phyloP scores from a whole-genome alignment of 2,113 vertebrate genomes.

The Chamaetylas fuelleborni region DNA sequence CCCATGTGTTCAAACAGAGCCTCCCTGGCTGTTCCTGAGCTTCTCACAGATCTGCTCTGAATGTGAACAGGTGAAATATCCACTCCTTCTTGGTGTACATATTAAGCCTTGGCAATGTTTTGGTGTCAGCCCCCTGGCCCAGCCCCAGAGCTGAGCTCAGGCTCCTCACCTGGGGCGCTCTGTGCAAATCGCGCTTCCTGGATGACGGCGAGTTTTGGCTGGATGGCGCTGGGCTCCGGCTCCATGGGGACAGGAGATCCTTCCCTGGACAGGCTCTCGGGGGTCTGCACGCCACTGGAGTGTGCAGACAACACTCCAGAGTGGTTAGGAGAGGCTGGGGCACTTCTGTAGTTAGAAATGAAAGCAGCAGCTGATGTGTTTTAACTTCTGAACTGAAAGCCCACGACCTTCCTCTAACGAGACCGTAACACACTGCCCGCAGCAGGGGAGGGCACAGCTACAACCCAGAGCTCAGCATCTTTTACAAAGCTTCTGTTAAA shows the following conservation, averaged over 20 bases:
- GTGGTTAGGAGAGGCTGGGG: conserved; percentile 96
- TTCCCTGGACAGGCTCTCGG: conserved; percentile 94
- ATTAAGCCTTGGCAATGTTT: rapidly evolving
- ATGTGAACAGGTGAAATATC: not conserved
- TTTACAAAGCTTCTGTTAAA: not conserved
- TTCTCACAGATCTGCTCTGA: not conserved
- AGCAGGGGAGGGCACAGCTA: conserved; percentile 34
- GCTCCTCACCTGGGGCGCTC: conserved; percentile 85
- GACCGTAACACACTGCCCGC: not conserved
- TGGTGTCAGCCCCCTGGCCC: no score
- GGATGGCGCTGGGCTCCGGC: conserved; percentile 82
- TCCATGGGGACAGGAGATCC: conserved; percentile 94
- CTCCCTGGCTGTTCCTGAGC: rapidly evolving
- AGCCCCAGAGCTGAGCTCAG: no score
- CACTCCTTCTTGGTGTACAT: rapidly evolving
- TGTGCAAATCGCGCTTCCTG: conserved; percentile 95
- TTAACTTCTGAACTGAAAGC: not conserved
- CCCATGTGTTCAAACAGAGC: rapidly evolving
- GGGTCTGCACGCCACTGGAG: conserved; percentile 96
- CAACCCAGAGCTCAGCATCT: not conserved
- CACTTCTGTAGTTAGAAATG: conserved; percentile 82
- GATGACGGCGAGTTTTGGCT: conserved; percentile 94
- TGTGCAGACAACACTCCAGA: conserved; percentile 92
- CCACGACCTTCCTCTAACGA: not conserved
- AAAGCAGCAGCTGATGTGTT: conserved; percentile 54